Conservation (phyloP, 2,113 vertebrate genomes). For the Prochilodus magdalenae region DNA sequence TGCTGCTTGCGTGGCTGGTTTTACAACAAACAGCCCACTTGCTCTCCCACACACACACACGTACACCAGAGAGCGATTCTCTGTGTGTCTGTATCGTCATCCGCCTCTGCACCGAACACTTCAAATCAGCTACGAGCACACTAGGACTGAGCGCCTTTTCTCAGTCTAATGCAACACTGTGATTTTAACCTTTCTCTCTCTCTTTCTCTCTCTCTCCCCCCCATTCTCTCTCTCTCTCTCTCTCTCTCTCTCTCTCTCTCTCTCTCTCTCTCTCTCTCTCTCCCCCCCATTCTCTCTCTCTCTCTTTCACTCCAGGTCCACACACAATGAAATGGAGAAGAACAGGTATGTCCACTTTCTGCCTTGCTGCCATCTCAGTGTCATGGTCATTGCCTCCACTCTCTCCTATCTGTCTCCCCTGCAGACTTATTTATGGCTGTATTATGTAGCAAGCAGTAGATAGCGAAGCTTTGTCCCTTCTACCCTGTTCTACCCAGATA, state of each 20-base stretch:
- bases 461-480: neutral
- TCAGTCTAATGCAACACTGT: slow-evolving; percentile 7
- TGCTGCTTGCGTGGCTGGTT: slow-evolving; percentile 14
- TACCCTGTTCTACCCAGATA: neutral
- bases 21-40: neutral
- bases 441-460: neutral
- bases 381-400: neutral
- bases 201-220: slow-evolving; percentile 19
- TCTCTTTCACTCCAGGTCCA: slow-evolving; percentile 84
- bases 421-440: slow-evolving; percentile 4
- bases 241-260: slow-evolving; percentile 60
- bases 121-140: slow-evolving; percentile 21
- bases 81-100: neutral
- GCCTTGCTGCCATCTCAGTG: neutral
- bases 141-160: neutral
- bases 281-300: neutral
- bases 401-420: slow-evolving; percentile 8
- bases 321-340: slow-evolving; percentile 98
- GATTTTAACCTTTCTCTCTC: slow-evolving; percentile 12
- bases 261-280: slow-evolving; percentile 32
- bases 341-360: slow-evolving; percentile 84
- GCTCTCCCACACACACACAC: neutral
- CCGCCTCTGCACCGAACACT: slow-evolving; percentile 44
- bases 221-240: slow-evolving; percentile 66
- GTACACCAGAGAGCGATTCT: neutral